phyloP scores from a whole-genome alignment of 2,113 vertebrate genomes.

The Phaethon lepturus region DNA sequence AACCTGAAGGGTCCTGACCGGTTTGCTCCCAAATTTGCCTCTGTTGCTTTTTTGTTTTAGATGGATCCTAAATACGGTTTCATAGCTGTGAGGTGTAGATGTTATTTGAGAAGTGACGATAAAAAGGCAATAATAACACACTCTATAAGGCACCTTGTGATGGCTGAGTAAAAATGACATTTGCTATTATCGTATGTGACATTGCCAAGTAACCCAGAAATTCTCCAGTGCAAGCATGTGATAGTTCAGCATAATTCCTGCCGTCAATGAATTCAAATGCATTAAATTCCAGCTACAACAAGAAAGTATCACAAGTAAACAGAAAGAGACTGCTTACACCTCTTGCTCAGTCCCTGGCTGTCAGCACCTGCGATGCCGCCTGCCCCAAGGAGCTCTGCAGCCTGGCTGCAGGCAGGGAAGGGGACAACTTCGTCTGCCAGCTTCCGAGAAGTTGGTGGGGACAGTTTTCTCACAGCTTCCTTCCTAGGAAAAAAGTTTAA shows the following conservation, averaged over 20 bases:
- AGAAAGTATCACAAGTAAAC: background rate
- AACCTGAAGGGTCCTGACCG: background rate
- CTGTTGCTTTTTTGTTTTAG: background rate
- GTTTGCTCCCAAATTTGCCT: background rate
- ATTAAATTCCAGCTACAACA: background rate
- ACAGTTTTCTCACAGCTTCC: background rate
- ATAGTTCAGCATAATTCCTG: background rate
- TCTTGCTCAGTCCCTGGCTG: background rate
- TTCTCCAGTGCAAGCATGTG: background rate
- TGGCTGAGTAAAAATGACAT: background rate
- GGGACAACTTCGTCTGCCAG: background rate
- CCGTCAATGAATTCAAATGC: background rate
- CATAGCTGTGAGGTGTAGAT: background rate
- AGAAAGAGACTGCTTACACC: background rate
- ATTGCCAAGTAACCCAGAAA: constrained; percentile 10
- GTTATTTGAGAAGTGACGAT: background rate
- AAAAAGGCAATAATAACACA: background rate
- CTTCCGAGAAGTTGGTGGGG: background rate
- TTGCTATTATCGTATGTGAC: background rate
- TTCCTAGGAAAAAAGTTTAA: background rate
- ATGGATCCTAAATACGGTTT: background rate
- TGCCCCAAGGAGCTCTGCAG: background rate
- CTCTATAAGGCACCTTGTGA: background rate
- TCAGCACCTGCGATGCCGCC: background rate
- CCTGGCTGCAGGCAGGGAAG: background rate